Conservation (phyloP, 2,113 vertebrate genomes). For the Phoenicopterus ruber region DNA sequence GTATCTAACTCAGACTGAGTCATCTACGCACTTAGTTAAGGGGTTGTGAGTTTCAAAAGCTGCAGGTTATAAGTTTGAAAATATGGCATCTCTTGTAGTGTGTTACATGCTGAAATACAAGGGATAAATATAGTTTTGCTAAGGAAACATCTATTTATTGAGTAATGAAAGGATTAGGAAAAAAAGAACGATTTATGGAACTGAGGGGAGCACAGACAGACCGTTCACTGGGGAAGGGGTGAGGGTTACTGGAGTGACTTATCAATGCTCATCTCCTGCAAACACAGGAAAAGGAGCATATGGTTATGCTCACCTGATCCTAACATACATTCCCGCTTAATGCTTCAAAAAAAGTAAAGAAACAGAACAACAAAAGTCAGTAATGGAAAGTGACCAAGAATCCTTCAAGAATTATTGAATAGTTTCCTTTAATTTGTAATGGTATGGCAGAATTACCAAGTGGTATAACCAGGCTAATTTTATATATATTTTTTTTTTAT, state of each 20-base stretch:
- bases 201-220: not conserved
- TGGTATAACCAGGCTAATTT: not conserved
- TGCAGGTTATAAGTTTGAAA: conserved; percentile 18
- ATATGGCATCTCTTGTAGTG: not conserved
- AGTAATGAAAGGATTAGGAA: not conserved
- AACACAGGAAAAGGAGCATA: not conserved
- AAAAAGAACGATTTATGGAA: not conserved
- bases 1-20: not conserved
- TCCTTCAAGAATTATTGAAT: not conserved
- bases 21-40: not conserved
- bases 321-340: conserved; percentile 37
- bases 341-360: not conserved
- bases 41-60: not conserved
- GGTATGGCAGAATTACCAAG: not conserved
- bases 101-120: not conserved
- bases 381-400: not conserved
- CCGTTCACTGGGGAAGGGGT: not conserved
- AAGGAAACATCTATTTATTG: not conserved
- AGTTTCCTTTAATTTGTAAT: not conserved
- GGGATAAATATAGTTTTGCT: not conserved
- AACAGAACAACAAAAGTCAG: not conserved
- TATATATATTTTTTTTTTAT: not conserved
- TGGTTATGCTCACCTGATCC: conserved; percentile 59
- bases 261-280: conserved; percentile 22
- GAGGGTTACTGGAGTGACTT: not conserved